Conservation (phyloP, 2,113 vertebrate genomes). For the Condylura cristata region DNA sequence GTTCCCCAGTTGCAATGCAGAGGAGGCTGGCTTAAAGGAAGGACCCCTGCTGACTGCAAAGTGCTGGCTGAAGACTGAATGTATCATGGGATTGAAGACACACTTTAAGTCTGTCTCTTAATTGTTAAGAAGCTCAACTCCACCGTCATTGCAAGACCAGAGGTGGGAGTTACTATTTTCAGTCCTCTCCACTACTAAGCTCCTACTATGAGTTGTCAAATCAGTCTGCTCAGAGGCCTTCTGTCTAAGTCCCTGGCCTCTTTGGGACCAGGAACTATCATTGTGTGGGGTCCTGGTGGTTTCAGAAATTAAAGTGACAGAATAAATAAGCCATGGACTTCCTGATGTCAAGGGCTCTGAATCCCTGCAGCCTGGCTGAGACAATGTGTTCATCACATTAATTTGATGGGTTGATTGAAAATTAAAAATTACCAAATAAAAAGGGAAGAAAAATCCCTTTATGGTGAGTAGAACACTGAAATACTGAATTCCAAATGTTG, state of each 20-base stretch:
- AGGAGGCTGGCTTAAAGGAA: not conserved
- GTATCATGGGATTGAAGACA: not conserved
- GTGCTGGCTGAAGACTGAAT: not conserved
- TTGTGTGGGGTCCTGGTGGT: too few species aligned
- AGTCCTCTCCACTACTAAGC: not conserved
- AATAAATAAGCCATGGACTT: not conserved
- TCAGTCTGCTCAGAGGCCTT: not conserved
- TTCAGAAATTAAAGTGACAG: not conserved
- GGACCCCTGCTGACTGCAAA: not conserved
- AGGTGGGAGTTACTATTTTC: not conserved
- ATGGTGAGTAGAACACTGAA: not conserved
- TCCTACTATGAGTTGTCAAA: not conserved
- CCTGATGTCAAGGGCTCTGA: not conserved
- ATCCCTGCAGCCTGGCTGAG: not conserved
- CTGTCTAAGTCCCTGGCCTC: not conserved
- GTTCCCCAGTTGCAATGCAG: not conserved
- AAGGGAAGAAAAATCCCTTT: not conserved
- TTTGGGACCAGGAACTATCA: not conserved
- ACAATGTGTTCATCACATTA: not conserved
- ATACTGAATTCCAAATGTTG: not conserved
- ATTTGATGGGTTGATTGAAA: not conserved
- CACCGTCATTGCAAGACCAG: not conserved
- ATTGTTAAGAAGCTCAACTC: not conserved
- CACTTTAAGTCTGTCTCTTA: not conserved
- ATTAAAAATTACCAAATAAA: slow-evolving; percentile 45